phyloP scores from a whole-genome alignment of 2,888 invertebrate genomes.

The Tetramorium bicarinatum region DNA sequence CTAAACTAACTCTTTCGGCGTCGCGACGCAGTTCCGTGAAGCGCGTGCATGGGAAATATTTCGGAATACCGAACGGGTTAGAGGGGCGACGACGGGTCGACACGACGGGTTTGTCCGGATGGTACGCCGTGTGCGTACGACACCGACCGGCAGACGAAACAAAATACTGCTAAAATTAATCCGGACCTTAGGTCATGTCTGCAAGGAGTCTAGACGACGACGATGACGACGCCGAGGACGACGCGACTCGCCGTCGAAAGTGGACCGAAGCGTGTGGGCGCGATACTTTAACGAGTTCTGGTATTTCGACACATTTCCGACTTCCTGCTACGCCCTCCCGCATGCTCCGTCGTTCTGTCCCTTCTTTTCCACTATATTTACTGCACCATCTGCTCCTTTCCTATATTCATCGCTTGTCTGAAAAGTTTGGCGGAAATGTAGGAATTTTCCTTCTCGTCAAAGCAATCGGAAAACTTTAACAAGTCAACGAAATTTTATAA shows the following conservation, averaged over 20 bases:
- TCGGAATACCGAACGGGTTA: slow-evolving; percentile 61
- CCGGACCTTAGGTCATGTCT: slow-evolving; percentile 82
- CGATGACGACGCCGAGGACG: slow-evolving; percentile 64
- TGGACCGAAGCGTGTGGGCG: slow-evolving; percentile 64
- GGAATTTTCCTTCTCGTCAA: background rate
- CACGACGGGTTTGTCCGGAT: slow-evolving; percentile 58
- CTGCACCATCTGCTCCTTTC: background rate
- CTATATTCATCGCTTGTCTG: background rate
- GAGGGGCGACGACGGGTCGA: slow-evolving; percentile 60
- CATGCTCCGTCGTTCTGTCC: background rate
- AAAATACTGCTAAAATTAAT: slow-evolving; percentile 84
- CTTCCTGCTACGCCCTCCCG: slow-evolving; percentile 25
- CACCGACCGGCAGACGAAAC: slow-evolving; percentile 79
- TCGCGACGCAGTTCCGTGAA: slow-evolving; percentile 64
- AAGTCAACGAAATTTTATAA: background rate
- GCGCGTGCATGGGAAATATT: slow-evolving; percentile 69
- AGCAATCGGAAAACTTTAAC: background rate
- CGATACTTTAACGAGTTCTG: slow-evolving; percentile 67
- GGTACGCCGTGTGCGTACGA: slow-evolving; percentile 57
- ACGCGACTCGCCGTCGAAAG: slow-evolving; percentile 64
- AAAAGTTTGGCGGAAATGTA: background rate
- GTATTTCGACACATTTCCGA: slow-evolving; percentile 64
- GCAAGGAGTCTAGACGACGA: slow-evolving; percentile 82
- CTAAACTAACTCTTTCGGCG: slow-evolving; percentile 58
- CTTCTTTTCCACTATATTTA: slow-evolving; percentile 40